These are phyloP conservation scores for Leptopilina syphax DNA, from an alignment of 2,888 invertebrate genomes.

Conservation along the genomic window DNA sequence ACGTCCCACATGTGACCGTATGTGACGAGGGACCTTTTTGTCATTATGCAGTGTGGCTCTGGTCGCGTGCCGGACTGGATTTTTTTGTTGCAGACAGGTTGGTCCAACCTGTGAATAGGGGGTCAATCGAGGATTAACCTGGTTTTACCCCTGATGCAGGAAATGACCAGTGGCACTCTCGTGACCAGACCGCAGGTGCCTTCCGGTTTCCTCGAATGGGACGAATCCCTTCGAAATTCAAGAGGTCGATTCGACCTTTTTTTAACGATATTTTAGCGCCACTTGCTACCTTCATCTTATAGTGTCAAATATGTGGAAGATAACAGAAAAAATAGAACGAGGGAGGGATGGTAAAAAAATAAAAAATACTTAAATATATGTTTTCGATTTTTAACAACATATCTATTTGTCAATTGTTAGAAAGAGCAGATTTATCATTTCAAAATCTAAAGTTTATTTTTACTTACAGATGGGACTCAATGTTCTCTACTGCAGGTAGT, in stretches of 20 bases:
- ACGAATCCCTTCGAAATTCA: conserved; percentile 35
- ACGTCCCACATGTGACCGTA: conserved; percentile 38
- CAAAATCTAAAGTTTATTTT: neutral
- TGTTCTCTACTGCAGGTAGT: conserved; percentile 2
- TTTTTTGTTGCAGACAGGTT: conserved; percentile 56
- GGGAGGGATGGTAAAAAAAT: neutral
- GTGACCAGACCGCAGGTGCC: conserved; percentile 62
- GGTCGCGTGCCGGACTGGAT: conserved; percentile 75
- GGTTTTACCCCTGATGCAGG: conserved; percentile 66
- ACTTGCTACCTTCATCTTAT: conserved; percentile 20
- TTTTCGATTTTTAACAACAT: neutral
- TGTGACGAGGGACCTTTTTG: conserved; percentile 68
- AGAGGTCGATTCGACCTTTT: conserved; percentile 36
- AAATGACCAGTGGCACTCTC: conserved; percentile 61
- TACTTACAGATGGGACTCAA: no score
- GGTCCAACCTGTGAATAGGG: conserved; percentile 62
- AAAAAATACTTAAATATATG: no score
- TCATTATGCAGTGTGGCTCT: conserved; percentile 66
- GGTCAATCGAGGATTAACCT: conserved; percentile 75
- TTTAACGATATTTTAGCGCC: conserved; percentile 40
- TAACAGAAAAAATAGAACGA: neutral
- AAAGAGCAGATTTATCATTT: no score
- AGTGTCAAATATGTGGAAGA: no score
- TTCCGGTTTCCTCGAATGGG: conserved; percentile 61
- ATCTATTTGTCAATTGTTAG: neutral